phyloP scores from a whole-genome alignment of 1,140 invertebrate genomes.

The Drosophila albomicans region DNA sequence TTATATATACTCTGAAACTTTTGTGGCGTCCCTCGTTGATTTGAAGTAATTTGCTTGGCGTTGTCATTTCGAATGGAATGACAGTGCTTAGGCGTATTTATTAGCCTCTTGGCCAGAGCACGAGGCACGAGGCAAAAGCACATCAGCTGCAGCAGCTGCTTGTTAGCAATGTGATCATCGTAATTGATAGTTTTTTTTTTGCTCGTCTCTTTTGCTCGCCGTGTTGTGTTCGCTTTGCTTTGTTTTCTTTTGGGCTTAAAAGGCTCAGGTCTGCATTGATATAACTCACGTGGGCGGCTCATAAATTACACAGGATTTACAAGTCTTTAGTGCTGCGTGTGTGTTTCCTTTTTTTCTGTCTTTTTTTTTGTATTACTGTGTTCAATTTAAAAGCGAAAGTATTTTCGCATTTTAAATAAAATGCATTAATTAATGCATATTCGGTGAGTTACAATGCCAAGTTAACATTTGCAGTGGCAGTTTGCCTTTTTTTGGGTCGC shows the following conservation, averaged over 20 bases:
- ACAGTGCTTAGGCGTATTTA: constrained; percentile 57
- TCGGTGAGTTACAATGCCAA: background rate
- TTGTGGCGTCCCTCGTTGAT: constrained; percentile 40
- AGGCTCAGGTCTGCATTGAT: constrained; percentile 23
- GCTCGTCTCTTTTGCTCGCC: constrained; percentile 5
- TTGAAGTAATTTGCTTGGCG: constrained; percentile 71
- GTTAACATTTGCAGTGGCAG: background rate
- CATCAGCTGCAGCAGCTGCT: constrained; percentile 41
- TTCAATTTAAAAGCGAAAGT: constrained; percentile 16
- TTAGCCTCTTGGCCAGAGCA: constrained; percentile 42
- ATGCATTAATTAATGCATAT: constrained; percentile 1
- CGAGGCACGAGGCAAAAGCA: constrained; percentile 9
- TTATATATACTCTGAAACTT: background rate
- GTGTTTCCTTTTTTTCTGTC: too few species aligned
- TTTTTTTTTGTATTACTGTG: background rate
- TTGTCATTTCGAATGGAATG: constrained; percentile 64
- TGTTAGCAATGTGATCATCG: constrained; percentile 71
- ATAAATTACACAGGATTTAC: constrained; percentile 42
- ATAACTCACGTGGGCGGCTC: constrained; percentile 36
- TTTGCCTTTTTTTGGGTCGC: constrained; percentile 4
- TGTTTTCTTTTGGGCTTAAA: constrained; percentile 32
- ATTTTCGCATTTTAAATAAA: background rate
- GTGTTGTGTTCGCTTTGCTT: background rate
- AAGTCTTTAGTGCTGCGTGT: constrained; percentile 1
- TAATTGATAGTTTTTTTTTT: constrained; percentile 71